Evolutionary conservation across 2,888 invertebrate genomes (phyloP), one percentile per base, ranked within the genome.

Genomic region (Ichneumoninae sp.): DNA sequence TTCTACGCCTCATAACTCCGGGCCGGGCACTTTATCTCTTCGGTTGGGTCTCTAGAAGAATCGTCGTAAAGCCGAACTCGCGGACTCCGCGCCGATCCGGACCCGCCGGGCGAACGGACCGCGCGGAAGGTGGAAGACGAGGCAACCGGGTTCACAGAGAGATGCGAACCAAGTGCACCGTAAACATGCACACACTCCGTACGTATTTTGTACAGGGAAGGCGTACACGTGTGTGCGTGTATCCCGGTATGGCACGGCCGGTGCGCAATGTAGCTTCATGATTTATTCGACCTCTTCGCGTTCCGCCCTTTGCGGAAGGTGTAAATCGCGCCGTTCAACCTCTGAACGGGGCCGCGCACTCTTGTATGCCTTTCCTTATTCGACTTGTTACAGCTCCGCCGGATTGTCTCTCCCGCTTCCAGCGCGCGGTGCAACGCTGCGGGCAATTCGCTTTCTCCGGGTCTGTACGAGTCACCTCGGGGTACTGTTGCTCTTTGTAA

Each of bases 281-380:
- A 91, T 91, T 90, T 89, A 90, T 86, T 83, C 86, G 83, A 83
- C 76, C 83, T 78, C 66, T 82, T 85, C 70, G 83, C 88, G 87
- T 87, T 84, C 81, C 87, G 86, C 87, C 83, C 78, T 86, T 88
- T 85, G 81, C 87, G 88, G 87, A 89, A 89, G 87, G 88, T 86
- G 88, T 88, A 90, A 89, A 90, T 88, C 86, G 87, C 87, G 76
- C 77, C 68, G 66, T 86, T 76, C 83, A 84, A 84, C 83, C 77
- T 81, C 73, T 36, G 44, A 54, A 60, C 57, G 63, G 47, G 66
- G 71, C 52, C 66, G 68, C 74, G 73, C 71, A 69, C 70, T 74
- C 60, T 69, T n/a, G 30, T 71, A 33, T 16, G 44, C 80, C 33
- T 40, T 19, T 52, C 71, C 60, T 50, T 71, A 50, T 75, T 57